Percentiles rank a stretch among this genome's conserved stretches.
Conservation (phyloP, 2,797 vertebrate genomes). For the Lithobates pipiens region DNA sequence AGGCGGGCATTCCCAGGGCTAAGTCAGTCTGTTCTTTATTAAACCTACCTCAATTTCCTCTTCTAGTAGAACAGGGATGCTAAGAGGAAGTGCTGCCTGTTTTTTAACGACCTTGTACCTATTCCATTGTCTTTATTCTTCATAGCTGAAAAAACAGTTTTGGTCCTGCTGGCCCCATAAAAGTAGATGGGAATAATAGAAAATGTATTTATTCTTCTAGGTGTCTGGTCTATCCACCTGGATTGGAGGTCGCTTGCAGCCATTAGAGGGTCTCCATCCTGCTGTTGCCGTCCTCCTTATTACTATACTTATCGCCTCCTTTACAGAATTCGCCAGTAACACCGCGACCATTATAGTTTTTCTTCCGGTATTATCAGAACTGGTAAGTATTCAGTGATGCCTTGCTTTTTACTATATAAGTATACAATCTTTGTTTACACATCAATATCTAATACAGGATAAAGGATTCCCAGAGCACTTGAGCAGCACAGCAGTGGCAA, state of each 20-base stretch:
- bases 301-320: slow-evolving; percentile 87
- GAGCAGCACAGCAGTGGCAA: background rate
- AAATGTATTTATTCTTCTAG: slow-evolving; percentile 69
- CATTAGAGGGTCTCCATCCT: slow-evolving; percentile 85
- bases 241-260: slow-evolving; percentile 90
- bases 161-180: background rate
- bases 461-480: background rate
- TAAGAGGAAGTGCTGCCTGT: no score
- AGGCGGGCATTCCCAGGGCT: no score
- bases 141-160: background rate
- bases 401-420: no score
- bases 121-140: no score
- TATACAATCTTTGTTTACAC: no score
- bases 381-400: slow-evolving; percentile 78
- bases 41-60: no score
- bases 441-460: background rate
- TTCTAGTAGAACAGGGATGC: no score
- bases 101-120: no score
- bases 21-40: no score
- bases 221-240: slow-evolving; percentile 91
- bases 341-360: slow-evolving; percentile 97
- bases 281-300: slow-evolving; percentile 86
- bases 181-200: background rate
- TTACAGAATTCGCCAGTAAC: slow-evolving; percentile 98
- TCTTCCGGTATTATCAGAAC: slow-evolving; percentile 89